Conservation (phyloP, 2,113 vertebrate species). For the Bos taurus region ARS-UCD2.0 NC_037347.1:970001-970500, state of each 20-base stretch:
- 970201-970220: not conserved
- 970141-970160: not conserved
- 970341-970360: not conserved
- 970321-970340: not conserved
- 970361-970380: not conserved
- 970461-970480: not conserved
- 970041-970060: not conserved
- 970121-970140: not conserved
- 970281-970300: accelerated
- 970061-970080: not conserved
- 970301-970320: not conserved
- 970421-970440: not conserved
- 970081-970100: not conserved
- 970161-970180: not conserved
- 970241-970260: not conserved
- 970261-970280: accelerated
- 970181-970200: not conserved
- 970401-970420: not conserved
- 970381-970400: not conserved
- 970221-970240: not conserved
- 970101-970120: not conserved
- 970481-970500: not conserved
- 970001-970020: slow-evolving; percentile 74
- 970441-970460: not conserved
- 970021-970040: slow-evolving; percentile 41